These are phyloP conservation scores for Ictalurus furcatus DNA, from an alignment of 2,113 vertebrate genomes.

Conservation along the genomic window DNA sequence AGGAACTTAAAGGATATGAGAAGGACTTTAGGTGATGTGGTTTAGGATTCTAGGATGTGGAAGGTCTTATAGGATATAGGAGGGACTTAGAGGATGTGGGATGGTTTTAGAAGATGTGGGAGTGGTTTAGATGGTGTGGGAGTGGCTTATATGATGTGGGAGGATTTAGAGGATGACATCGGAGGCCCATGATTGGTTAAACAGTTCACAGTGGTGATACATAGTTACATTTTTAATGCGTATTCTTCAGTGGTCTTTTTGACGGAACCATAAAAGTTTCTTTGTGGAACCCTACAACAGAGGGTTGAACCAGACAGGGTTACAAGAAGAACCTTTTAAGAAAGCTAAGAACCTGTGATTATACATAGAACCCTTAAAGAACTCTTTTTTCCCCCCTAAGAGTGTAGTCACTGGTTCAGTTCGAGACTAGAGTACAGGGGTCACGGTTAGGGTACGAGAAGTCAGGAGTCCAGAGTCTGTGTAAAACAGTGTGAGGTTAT, in stretches of 20 bases:
- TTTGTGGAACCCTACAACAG: not conserved
- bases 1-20: not conserved
- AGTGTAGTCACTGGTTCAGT: not conserved
- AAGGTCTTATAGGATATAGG: not conserved
- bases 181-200: not conserved
- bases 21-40: not conserved
- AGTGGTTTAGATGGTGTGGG: not conserved
- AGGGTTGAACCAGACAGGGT: not conserved
- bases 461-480: not conserved
- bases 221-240: not conserved
- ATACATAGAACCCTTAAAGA: not conserved
- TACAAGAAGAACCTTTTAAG: not conserved
- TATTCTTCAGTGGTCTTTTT: not conserved
- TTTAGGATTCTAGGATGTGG: not conserved
- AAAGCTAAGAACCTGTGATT: not conserved
- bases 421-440: conserved; percentile 5
- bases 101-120: not conserved
- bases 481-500: not conserved
- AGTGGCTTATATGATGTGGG: not conserved
- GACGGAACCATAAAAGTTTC: not conserved
- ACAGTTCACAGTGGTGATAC: not conserved
- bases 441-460: not conserved
- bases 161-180: not conserved
- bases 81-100: not conserved
- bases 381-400: not conserved